phyloP scores from a whole-genome alignment of 2,888 invertebrate genomes.

The Catocala nupta region DNA sequence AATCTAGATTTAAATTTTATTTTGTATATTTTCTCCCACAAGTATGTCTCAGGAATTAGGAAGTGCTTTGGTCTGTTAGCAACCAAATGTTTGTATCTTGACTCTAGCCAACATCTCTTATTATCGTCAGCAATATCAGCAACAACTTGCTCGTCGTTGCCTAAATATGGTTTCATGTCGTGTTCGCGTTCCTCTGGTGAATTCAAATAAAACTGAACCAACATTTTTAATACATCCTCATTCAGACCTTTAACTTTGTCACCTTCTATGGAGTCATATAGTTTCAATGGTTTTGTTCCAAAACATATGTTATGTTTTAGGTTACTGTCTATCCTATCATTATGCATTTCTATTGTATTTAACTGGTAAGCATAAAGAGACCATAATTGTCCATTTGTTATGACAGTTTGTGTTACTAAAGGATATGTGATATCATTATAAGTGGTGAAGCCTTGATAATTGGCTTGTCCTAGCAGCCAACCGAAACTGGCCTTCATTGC shows the following conservation, averaged over 20 bases:
- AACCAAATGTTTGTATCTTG: constrained; percentile 89
- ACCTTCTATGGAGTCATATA: constrained; percentile 92
- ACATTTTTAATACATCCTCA: constrained; percentile 90
- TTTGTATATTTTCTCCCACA: constrained; percentile 95
- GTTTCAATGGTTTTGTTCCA: constrained; percentile 90
- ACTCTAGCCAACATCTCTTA: constrained; percentile 90
- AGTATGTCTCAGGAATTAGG: constrained; percentile 90
- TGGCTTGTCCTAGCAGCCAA: constrained; percentile 93
- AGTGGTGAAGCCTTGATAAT: constrained; percentile 95
- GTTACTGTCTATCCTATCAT: constrained; percentile 89
- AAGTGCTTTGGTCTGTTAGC: constrained; percentile 90
- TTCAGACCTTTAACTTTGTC: constrained; percentile 93
- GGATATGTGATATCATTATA: constrained; percentile 97
- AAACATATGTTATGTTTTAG: constrained; percentile 93
- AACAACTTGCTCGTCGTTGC: constrained; percentile 83
- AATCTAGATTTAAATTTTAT: constrained; percentile 90
- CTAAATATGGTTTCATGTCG: constrained; percentile 92
- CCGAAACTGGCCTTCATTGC: constrained; percentile 93
- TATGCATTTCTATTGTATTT: constrained; percentile 92
- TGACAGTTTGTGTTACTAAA: constrained; percentile 94
- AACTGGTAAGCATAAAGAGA: constrained; percentile 96
- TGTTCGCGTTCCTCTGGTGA: constrained; percentile 88
- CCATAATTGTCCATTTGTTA: constrained; percentile 96
- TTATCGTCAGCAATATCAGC: constrained; percentile 91
- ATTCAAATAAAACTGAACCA: constrained; percentile 92